A percentile compares a stretch with the other conserved stretches of the same genome.
Evolutionary conservation across 2,113 vertebrate genomes (phyloP).

Genomic region (Notiomystis cincta): DNA sequence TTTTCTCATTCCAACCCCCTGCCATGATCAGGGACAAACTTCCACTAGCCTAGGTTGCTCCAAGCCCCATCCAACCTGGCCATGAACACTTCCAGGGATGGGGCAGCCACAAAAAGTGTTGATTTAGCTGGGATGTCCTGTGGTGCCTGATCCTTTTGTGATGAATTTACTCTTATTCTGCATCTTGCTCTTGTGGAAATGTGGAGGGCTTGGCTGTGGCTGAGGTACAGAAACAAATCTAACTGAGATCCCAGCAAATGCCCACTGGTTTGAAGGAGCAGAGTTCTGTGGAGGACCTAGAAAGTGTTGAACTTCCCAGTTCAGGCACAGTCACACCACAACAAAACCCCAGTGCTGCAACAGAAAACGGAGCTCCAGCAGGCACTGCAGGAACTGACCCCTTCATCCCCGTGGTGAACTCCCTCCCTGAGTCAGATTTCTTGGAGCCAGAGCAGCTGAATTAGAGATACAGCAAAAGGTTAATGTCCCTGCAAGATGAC

Average conservation of each 20-base stretch:
- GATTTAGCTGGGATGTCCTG: background rate
- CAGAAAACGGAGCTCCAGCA: background rate
- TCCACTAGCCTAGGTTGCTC: background rate
- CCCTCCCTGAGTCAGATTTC: background rate
- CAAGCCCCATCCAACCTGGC: background rate
- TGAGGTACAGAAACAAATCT: background rate
- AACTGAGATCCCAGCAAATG: background rate
- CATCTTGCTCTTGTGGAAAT: background rate
- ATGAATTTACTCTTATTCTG: background rate
- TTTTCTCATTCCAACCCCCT: background rate
- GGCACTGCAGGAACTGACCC: background rate
- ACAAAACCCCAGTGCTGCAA: background rate
- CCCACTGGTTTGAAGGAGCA: background rate
- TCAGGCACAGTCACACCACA: background rate
- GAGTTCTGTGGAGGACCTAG: background rate
- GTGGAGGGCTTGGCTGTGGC: background rate
- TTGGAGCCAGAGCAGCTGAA: background rate
- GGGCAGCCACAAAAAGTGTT: background rate
- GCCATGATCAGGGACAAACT: background rate
- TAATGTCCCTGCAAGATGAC: background rate
- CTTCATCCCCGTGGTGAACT: background rate
- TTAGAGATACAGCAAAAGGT: background rate
- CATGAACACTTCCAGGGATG: background rate
- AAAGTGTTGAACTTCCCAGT: background rate
- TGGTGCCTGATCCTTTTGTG: background rate